Evolutionary conservation across 2,113 vertebrate species (phyloP), one percentile per base, ranked within the genome.

Genomic region (Coturnix japonica): DNA sequence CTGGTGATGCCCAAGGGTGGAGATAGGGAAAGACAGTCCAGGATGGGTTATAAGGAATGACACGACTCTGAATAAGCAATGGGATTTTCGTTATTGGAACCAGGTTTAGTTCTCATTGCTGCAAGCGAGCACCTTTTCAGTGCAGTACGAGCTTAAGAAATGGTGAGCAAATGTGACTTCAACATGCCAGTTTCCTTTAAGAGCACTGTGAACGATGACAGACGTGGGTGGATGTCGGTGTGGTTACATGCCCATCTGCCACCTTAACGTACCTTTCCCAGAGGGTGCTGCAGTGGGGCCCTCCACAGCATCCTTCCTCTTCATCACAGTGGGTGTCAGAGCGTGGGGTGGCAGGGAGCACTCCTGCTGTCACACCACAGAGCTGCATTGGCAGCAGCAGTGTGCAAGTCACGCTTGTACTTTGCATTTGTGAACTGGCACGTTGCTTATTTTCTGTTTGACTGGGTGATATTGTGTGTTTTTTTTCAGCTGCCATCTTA

Each of bases 341-440:
- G 60, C 2, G 0, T 64, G 51, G 21, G 0, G 7, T 47, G 28
- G 43, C 23, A 23, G 4, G 3, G 47, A 28, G 39, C 1, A 0
- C 26, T 44, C 35, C 64, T 28, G 37, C 37, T n/a, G 12, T 54
- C 65, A 37, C 64, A 20, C 3, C 26, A 31, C 33, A 73, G 49
- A 7, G 19, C 57, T 77, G 44, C 69, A 39, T 22, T 26, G 49
- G 37, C 39, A 44, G 8, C 65, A 1, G 11, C 11, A 4, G 39
- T 11, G 23, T 73, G 2, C 2, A 9, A 33, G 4, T 71, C 46
- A 26, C 54, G 12, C 51, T 66, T 77, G 3, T 13, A 2, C 0
- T n/a, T 23, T 6, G 21, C 31, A 61, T 9, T 2, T 76, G 22
- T 56, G 63, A 71, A n/a, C 28, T 59, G 57, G 18, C 10, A 43